Percentiles rank a stretch among this genome's conserved stretches.
Conservation (phyloP, 2,797 vertebrate species). For the Aplochiton taeniatus region DNA sequence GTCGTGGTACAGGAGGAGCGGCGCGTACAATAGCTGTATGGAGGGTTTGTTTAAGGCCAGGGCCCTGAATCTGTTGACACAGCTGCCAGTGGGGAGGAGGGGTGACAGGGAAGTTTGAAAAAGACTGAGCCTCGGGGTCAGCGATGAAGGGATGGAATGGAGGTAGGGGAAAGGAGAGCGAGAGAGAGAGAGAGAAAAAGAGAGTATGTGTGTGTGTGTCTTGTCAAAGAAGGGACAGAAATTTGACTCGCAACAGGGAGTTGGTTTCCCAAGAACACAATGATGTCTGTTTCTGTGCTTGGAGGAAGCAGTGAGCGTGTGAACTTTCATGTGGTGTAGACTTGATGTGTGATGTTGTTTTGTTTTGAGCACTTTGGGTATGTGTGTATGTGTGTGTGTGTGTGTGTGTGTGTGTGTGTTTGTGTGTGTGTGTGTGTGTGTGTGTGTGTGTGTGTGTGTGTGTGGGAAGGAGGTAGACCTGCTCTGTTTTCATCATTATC, state of each 20-base stretch:
- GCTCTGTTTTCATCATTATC: constrained; percentile 19
- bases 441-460: constrained; percentile 25
- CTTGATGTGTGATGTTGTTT: background rate
- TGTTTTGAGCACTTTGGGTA: background rate
- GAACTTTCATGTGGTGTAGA: constrained; percentile 9
- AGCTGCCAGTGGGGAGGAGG: constrained; percentile 64
- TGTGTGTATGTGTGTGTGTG: constrained; percentile 23
- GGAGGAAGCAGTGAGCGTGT: background rate
- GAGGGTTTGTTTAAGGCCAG: constrained; percentile 72
- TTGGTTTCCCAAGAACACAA: constrained; percentile 7
- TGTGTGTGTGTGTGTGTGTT: constrained; percentile 9
- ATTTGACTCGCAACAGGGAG: constrained; percentile 8
- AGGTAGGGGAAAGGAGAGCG: constrained; percentile 32
- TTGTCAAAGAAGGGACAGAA: constrained; percentile 3
- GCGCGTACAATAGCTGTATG: constrained; percentile 58
- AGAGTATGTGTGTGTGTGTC: constrained; percentile 9
- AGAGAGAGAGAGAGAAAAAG: constrained; percentile 17
- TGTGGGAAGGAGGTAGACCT: constrained; percentile 5
- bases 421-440: constrained; percentile 37
- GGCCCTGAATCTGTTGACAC: constrained; percentile 77
- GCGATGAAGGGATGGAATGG: constrained; percentile 35
- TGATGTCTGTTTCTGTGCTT: constrained; percentile 7
- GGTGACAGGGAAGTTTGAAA: constrained; percentile 44
- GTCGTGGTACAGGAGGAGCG: constrained; percentile 40
- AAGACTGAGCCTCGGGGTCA: constrained; percentile 48